Conservation (phyloP, 2,888 invertebrate genomes). For the Mythimna lalbum region DNA sequence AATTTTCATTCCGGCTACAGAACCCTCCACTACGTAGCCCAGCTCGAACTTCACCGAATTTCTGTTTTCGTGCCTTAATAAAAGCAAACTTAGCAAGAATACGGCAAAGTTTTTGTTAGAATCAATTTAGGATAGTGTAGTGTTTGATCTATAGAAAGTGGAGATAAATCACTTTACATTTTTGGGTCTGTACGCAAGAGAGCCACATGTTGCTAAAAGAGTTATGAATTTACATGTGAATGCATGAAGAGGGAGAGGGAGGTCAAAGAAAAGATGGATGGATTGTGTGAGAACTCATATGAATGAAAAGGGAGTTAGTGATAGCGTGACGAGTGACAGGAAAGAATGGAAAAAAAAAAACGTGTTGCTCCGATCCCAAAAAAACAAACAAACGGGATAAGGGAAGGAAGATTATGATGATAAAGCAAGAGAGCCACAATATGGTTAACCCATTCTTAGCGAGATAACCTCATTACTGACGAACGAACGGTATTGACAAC, state of each 20-base stretch:
- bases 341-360: too few relatives aligned
- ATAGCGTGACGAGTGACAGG: too few relatives aligned
- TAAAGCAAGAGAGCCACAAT: neutral
- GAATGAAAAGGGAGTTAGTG: too few relatives aligned
- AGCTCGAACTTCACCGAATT: neutral
- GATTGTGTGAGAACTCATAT: too few relatives aligned
- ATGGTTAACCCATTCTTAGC: neutral
- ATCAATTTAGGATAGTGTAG: slow-evolving; percentile 19
- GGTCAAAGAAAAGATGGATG: too few relatives aligned
- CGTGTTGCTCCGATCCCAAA: too few relatives aligned
- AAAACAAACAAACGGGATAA: too few relatives aligned
- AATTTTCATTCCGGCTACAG: neutral
- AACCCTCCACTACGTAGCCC: neutral
- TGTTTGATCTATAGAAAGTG: slow-evolving; percentile 9
- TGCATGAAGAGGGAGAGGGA: too few relatives aligned
- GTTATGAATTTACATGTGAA: too few relatives aligned
- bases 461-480: slow-evolving; percentile 14
- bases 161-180: slow-evolving; percentile 23
- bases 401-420: too few relatives aligned
- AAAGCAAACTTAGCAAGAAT: slow-evolving; percentile 24
- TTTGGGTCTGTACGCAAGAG: neutral
- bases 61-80: slow-evolving; percentile 15
- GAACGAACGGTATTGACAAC: slow-evolving; percentile 6
- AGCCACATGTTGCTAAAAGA: too few relatives aligned
- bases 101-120: slow-evolving; percentile 17